Base-by-base conservation (phyloP, 30 jellyfish, hydroid and myxozoan species). In the Hydractinia echinata region DNA sequence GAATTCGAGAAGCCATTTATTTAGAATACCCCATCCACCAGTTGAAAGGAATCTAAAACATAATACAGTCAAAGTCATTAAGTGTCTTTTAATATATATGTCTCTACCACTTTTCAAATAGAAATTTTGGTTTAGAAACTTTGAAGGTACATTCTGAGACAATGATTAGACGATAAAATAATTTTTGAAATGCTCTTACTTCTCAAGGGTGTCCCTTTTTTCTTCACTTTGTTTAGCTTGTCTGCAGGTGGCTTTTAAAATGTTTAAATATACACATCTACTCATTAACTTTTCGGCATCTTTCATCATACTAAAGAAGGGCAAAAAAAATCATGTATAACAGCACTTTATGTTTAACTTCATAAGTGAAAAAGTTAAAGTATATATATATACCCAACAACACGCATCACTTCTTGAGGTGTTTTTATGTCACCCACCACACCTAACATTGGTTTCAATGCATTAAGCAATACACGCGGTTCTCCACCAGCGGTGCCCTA, bases 11-110 rank as follows among this genome's bases (percentile, higher is more conserved):
- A 87, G 80, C 98, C 98, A 92, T 77, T 85, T 83, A 77, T 92
- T 92, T n/a, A 92, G 84, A 20, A 92, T 84, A 10, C 98, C 98
- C 98, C 98, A 92, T 54, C 98, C 98, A 73, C 98, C 98, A 62
- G 95, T 90, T 8, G 78, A 82, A 10, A 85, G 84, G 68, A 85
- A 85, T 72, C 94, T 85, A 51, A 8, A 51, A 14, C 11, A 44
- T 8, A 58, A 54, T 74, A 66, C 48, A 83, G 80, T 14, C 1
- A 14, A 68, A 0, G 13, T 68, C 18, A 68, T 14, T 30, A 30
- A 2, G 44, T 30, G 44, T 30, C 44, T 2, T 30, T 30, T 30
- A 56, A n/a, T 56, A 56, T n/a, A 56, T 10, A 56, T 56, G n/a
- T 56, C 68, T 9, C n/a, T n/a, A n/a, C n/a, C n/a, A n/a, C n/a